Percentiles rank a stretch among this genome's conserved stretches.
Evolutionary conservation across 2,113 vertebrate genomes (phyloP).

Genomic region (Podarcis muralis): DNA sequence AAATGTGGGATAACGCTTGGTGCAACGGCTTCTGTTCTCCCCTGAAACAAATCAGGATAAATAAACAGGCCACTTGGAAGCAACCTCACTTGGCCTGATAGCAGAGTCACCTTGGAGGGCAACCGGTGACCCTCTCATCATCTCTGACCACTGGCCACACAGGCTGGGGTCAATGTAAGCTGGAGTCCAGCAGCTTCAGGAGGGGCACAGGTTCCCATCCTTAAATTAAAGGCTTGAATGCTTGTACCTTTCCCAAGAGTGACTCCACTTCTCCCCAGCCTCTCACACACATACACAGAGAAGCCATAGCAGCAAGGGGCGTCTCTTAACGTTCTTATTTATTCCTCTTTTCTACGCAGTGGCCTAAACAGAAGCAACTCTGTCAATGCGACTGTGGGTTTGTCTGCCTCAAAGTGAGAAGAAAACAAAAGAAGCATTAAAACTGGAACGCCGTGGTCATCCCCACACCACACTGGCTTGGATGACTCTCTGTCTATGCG

Average conservation of each 20-base stretch:
- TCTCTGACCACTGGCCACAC: not conserved
- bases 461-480: slow-evolving; percentile 71
- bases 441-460: slow-evolving; percentile 71
- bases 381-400: slow-evolving; percentile 66
- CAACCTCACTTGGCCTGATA: no score
- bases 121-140: not conserved
- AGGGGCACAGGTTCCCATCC: not conserved
- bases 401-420: slow-evolving; percentile 67
- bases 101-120: no score
- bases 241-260: not conserved
- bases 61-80: no score
- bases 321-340: slow-evolving; percentile 38
- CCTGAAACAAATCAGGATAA: no score
- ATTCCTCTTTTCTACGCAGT: slow-evolving; percentile 44
- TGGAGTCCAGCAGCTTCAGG: not conserved
- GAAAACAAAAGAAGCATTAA: slow-evolving; percentile 81
- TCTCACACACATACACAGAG: not conserved
- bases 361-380: slow-evolving; percentile 73
- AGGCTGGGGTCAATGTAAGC: not conserved
- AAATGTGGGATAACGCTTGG: no score
- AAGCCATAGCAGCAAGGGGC: not conserved
- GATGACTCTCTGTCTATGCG: slow-evolving; percentile 71
- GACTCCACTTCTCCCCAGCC: not conserved
- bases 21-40: no score
- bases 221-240: not conserved